Percentiles rank a stretch among this genome's conserved stretches.
Evolutionary conservation across 2,113 vertebrate species (phyloP).

Genomic region (Rynchops niger): DNA sequence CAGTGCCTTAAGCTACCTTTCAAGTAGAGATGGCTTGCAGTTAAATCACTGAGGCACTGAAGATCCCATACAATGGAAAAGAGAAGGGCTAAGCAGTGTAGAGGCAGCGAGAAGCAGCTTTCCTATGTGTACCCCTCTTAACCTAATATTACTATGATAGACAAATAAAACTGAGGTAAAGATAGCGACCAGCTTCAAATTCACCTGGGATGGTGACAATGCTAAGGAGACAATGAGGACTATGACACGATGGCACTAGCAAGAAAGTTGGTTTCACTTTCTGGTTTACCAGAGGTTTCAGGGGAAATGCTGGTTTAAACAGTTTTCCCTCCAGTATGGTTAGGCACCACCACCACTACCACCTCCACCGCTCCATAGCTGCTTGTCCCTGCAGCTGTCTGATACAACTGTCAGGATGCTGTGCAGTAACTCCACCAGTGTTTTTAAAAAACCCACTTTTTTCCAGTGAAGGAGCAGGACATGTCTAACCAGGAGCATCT

Average conservation of each 20-base stretch:
- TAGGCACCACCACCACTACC: neutral
- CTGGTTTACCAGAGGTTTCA: neutral
- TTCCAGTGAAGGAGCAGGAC: neutral
- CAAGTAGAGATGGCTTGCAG: neutral
- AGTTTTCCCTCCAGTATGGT: rapidly evolving
- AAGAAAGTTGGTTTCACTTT: neutral
- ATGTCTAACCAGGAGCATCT: neutral
- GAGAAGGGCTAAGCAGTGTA: neutral
- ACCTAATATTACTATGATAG: rapidly evolving
- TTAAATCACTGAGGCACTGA: neutral
- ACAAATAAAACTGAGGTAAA: neutral
- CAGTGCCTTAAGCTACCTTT: neutral
- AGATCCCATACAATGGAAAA: neutral
- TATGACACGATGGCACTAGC: rapidly evolving
- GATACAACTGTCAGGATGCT: neutral
- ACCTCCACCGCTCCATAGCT: neutral
- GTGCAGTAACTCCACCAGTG: neutral
- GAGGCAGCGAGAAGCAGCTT: neutral
- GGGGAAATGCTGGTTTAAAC: neutral
- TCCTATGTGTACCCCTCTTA: neutral
- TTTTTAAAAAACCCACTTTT: rapidly evolving
- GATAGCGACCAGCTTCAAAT: neutral
- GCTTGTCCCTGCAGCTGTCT: neutral
- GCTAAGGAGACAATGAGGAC: neutral
- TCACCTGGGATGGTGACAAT: neutral